Conservation (phyloP, 2,113 vertebrate species). For the Etia nguti region DNA sequence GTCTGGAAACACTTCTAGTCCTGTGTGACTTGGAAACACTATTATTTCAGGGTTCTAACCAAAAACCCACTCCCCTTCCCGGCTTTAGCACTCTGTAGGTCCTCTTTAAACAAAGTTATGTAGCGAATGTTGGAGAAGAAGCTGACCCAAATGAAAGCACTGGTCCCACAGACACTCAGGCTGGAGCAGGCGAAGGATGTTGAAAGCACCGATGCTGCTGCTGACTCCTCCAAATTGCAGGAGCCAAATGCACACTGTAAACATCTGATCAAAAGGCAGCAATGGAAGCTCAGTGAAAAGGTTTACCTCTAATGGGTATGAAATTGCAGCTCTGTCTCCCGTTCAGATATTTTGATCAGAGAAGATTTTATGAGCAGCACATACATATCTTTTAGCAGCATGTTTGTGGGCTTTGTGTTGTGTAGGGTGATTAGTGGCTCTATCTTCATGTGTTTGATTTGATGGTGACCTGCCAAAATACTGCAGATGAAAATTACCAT, state of each 20-base stretch:
- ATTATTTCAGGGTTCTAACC: not conserved
- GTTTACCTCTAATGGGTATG: slow-evolving; percentile 1
- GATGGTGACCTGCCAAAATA: not conserved
- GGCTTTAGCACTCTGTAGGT: not conserved
- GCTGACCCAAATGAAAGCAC: not conserved
- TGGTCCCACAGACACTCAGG: not conserved
- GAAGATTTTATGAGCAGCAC: not conserved
- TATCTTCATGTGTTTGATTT: not conserved
- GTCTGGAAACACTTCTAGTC: not conserved
- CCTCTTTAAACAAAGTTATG: not conserved
- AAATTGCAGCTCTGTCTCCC: not conserved
- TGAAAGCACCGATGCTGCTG: slow-evolving; percentile 12
- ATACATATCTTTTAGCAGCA: not conserved
- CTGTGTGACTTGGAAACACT: not conserved
- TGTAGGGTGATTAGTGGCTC: not conserved
- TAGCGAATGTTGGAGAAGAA: not conserved
- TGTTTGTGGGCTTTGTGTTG: not conserved
- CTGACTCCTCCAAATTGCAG: not conserved
- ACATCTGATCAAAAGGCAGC: slow-evolving; percentile 17
- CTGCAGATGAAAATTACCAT: not conserved
- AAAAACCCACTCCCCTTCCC: not conserved
- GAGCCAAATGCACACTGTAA: slow-evolving; percentile 3
- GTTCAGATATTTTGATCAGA: not conserved
- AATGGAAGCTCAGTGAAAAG: not conserved
- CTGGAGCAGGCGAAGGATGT: not conserved